Base-by-base conservation (phyloP, 92 coral and sea anemone species). In the Siderastrea radians region DNA sequence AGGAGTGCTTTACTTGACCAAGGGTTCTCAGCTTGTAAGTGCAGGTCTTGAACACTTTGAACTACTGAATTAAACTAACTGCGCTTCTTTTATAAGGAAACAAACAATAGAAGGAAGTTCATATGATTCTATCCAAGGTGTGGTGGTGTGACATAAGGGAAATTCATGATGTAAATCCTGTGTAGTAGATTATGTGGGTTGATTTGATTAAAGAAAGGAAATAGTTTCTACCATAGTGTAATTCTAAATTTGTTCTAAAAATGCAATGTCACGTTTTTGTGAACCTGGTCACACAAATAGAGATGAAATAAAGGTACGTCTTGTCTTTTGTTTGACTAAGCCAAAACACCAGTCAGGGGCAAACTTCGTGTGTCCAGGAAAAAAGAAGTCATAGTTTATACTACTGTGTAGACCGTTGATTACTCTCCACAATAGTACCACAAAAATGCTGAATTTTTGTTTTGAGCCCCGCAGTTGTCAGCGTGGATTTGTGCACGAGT, bases 391-490 rank as follows among this genome's bases (percentile, higher is more conserved):
- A 46, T 70, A 70, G 75, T 70, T 70, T 44, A 70, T 44, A 70
- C 3, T 70, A 44, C 15, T 46, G 75, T 44, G 87, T 17, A 19
- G 70, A 47, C 7, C 78, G 15, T 44, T 70, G 7, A 4, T 70
- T 44, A 70, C 75, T 1, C 75, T 49, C 86, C 86, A 82, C 61
- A 68, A 71, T 68, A 79, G 19, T 89, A 89, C 93, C 86, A 84
- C 46, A 89, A 13, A 49, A 89, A 84, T 3, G 48, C 47, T 72
- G 66, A 58, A 81, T 89, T 89, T 52, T 89, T 89, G 68, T 89
- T 89, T 45, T 89, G 93, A 1, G 64, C 93, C 8, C 75, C 81
- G 44, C 93, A 90, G 50, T 90, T 90, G 79, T 90, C 93, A 1
- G 93, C 93, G 60, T 90, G 93, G 4, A 90, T 1, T 7, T 78